phyloP scores from a whole-genome alignment of 1,140 invertebrate genomes.

The Cyclargus thomasi region DNA sequence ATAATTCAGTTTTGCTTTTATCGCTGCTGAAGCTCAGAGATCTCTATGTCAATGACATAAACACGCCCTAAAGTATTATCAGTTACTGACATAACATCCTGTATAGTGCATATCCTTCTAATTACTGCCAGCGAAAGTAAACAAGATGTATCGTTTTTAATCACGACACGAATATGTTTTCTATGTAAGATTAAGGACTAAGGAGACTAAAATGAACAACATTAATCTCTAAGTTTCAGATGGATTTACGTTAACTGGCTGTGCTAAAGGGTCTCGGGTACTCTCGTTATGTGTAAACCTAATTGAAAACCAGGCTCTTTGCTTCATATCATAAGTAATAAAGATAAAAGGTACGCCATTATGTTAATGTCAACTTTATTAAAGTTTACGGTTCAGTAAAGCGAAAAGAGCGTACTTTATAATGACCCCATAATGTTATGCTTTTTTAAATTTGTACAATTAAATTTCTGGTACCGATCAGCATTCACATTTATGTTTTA shows the following conservation, averaged over 20 bases:
- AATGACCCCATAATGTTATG: no score
- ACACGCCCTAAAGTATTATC: no score
- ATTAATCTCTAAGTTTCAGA: background rate
- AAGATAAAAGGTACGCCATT: background rate
- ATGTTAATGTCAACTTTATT: background rate
- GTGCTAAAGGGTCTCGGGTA: background rate
- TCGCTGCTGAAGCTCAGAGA: no score
- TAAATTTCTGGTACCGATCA: no score
- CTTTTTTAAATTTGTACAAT: no score
- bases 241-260: background rate
- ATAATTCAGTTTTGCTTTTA: no score
- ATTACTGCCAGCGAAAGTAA: background rate
- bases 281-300: background rate
- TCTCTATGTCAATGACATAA: no score
- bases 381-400: background rate
- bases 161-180: background rate
- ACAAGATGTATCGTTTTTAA: constrained; percentile 3
- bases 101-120: background rate
- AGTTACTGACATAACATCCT: no score
- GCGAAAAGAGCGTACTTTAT: no score
- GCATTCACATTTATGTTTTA: no score
- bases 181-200: background rate
- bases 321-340: background rate
- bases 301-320: background rate
- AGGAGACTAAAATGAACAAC: background rate